Percentiles rank a stretch among this genome's conserved stretches.
phyloP scores from a whole-genome alignment of 1,140 invertebrate species.

The Bombus confusus region DNA sequence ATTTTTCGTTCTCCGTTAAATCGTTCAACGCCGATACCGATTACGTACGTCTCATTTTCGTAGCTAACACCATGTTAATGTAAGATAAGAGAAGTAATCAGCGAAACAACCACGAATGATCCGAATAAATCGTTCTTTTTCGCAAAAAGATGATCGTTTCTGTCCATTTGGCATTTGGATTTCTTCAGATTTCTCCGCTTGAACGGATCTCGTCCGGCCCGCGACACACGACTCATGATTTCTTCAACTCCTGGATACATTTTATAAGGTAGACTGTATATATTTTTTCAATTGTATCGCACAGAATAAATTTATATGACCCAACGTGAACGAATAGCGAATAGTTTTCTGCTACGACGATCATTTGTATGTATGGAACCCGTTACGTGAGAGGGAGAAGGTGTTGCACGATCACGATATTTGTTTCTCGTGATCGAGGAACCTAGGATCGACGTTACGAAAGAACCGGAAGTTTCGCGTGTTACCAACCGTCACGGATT shows the following conservation, averaged over 20 bases:
- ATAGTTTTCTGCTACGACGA: not conserved
- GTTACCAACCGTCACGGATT: not conserved
- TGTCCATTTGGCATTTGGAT: not conserved
- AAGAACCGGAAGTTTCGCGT: slow-evolving; percentile 11
- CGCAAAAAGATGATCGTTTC: not conserved
- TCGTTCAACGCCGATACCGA: not conserved
- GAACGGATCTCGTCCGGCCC: not conserved
- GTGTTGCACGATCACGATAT: not conserved
- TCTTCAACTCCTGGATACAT: not conserved
- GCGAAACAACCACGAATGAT: not conserved
- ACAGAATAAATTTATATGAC: slow-evolving; percentile 45
- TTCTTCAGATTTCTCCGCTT: not conserved
- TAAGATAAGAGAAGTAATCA: not conserved
- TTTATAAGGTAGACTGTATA: slow-evolving; percentile 37
- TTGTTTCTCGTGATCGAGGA: not conserved
- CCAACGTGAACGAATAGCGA: slow-evolving; percentile 18
- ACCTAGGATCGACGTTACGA: not conserved
- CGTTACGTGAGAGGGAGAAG: not conserved
- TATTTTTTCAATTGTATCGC: slow-evolving; percentile 46
- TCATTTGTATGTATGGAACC: not conserved
- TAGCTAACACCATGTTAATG: not conserved
- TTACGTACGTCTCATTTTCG: not conserved
- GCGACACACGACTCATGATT: not conserved
- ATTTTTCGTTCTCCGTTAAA: not conserved
- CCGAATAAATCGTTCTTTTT: not conserved